Base-by-base conservation (phyloP, 2,113 vertebrate species). In the Sander lucioperca region DNA sequence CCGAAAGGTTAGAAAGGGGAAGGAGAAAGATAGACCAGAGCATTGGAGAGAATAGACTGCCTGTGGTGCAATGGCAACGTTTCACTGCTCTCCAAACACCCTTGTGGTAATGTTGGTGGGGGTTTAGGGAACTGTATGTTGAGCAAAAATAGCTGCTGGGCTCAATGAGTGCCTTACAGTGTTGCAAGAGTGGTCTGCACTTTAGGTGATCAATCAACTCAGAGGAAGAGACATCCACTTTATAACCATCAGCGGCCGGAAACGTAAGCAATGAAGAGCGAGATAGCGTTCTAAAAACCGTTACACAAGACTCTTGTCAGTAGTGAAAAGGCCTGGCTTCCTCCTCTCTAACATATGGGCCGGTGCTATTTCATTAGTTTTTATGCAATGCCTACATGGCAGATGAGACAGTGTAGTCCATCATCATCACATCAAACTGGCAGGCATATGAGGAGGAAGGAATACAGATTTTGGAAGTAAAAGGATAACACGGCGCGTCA, bases 181-280 rank as follows among this genome's bases (percentile, higher is more conserved):
- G 67, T 77, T 75, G 73, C 65, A 67, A 75, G 81, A 86, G 83
- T 25, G 85, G 77, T 82, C 64, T 65, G 87, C 91, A 88, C 83
- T 91, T 89, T 79, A 79, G 84, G 85, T 92, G 82, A 93, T 94
- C 92, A 88, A 93, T 93, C 93, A 91, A 77, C 66, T 74, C 78
- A 21, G 78, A 85, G 87, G 88, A 81, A 85, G 80, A 83, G 47
- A 84, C 16, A 57, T 85, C 78, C 85, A 88, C 89, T 92, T 91
- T 87, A 82, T 90, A 89, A 88, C 88, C 87, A 91, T 90, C 89
- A 91, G 80, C 68, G 86, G 53, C 85, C 78, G 82, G 89, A 93
- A 89, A 92, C 67, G 23, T 64, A 74, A 88, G 83, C 86, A 79
- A 77, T 80, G 73, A 85, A 74, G 72, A 87, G 83, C 71, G 64